phyloP scores from a whole-genome alignment of 2,113 vertebrate genomes.

The Nanorana parkeri region DNA sequence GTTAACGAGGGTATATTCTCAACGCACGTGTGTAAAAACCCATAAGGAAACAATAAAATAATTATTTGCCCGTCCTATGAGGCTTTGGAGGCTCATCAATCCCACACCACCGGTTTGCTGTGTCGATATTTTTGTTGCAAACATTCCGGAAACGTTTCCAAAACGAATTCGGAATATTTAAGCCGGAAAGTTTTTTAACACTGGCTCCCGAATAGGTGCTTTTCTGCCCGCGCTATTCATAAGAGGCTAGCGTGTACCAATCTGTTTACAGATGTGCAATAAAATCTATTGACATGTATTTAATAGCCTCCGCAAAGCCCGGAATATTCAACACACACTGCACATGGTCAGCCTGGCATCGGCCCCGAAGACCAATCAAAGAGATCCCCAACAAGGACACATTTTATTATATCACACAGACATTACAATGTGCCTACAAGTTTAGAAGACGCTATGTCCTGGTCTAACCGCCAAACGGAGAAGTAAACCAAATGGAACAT shows the following conservation, averaged over 20 bases:
- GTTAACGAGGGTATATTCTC: too few relatives aligned
- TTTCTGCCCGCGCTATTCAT: conserved; percentile 3
- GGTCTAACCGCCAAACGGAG: conserved; percentile 1
- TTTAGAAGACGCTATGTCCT: conserved; percentile 19
- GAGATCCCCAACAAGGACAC: conserved; percentile 32
- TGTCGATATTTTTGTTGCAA: background rate
- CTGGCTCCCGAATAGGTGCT: background rate
- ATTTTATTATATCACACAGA: conserved; percentile 26
- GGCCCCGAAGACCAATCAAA: conserved; percentile 34
- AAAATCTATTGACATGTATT: conserved; percentile 49
- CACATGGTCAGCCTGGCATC: conserved; percentile 21
- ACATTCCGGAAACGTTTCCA: background rate
- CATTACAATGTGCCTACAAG: conserved; percentile 30
- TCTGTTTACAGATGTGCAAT: conserved; percentile 47
- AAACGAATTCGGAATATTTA: background rate
- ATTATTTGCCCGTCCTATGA: too few relatives aligned
- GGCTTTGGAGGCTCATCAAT: too few relatives aligned
- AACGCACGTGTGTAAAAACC: too few relatives aligned
- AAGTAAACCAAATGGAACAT: background rate
- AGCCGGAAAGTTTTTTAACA: conserved; percentile 5
- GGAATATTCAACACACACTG: conserved; percentile 47
- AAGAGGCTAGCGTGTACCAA: conserved; percentile 22
- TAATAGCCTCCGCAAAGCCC: conserved; percentile 45
- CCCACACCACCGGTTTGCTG: background rate
- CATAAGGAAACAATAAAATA: too few relatives aligned